Conservation (phyloP, 2,888 invertebrate species). For the Eubasilissa splendida region DNA sequence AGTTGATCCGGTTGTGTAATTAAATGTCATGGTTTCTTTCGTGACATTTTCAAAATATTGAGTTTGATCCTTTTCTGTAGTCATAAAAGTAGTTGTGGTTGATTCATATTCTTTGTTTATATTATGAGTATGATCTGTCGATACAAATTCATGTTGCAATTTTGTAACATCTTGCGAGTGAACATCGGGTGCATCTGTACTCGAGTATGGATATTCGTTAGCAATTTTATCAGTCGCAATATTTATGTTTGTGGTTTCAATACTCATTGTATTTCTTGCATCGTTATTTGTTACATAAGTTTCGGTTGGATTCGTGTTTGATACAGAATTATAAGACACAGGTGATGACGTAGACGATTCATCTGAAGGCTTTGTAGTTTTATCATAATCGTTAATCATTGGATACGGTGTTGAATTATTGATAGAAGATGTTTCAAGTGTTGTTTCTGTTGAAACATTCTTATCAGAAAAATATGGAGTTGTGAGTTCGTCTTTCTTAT, state of each 20-base stretch:
- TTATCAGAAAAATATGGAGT: conserved; percentile 4
- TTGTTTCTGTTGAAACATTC: not conserved
- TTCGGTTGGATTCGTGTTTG: not conserved
- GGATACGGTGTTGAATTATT: not conserved
- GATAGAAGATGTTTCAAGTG: not conserved
- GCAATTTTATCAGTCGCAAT: conserved; percentile 35
- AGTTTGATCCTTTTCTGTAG: not conserved
- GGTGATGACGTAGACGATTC: not conserved
- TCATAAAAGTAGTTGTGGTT: not conserved
- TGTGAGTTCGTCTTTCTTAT: not conserved
- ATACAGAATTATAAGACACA: not conserved
- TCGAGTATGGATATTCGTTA: conserved; percentile 6
- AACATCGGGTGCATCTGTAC: not conserved
- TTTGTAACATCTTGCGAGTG: not conserved
- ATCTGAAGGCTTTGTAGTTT: conserved; percentile 1
- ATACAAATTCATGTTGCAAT: too few relatives aligned
- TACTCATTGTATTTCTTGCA: not conserved
- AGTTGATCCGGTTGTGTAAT: not conserved
- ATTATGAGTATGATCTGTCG: not conserved
- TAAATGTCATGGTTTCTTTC: not conserved
- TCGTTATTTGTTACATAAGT: not conserved
- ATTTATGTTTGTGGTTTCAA: conserved; percentile 8
- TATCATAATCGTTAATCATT: not conserved
- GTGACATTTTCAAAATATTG: not conserved
- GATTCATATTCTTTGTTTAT: not conserved